Base-by-base conservation (phyloP, 2,113 vertebrate species). In the Trochalopteron elliotii region DNA sequence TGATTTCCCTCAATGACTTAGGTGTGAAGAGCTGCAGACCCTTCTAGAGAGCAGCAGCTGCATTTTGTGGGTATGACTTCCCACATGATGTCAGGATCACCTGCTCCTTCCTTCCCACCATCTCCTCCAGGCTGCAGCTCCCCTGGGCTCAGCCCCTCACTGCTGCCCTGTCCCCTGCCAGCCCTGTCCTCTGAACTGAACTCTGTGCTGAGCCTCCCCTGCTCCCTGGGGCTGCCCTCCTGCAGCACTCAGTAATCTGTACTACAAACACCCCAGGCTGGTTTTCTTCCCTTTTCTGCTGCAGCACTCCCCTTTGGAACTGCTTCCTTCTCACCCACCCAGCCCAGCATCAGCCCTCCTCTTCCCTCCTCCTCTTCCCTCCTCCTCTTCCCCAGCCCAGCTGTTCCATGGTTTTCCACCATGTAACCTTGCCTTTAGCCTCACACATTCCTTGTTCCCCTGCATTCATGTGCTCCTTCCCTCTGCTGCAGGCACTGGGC, bases 111-210 rank as follows among this genome's bases (percentile, higher is more conserved):
- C 72, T 68, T 77, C 72, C 77, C 50, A 25, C 39, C 22, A 12
- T 6, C 20, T 18, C 64, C 28, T 55, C 45, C 2, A 3, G 53
- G 50, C 39, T 76, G 52, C 80, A 30, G 60, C 30, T 24, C 2
- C 33, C 3, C 23, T 1, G n/a, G 67, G 76, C 3, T 2, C 59
- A 72, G 61, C 44, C 15, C 24, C 30, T 10, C 0, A 2, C 57
- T 44, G 61, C 47, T 45, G 12, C 44, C 19, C 19, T 45, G 19
- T 20, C 44, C 23, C 37, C 42, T 42, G 12, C 20, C 21, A 19
- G 44, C 56, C 40, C 30, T 5, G 18, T 50, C 31, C 40, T n/a
- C n/a, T 39, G 37, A 39, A 39, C 37, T 39, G 37, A 39, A 39
- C 37, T 39, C 37, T 39, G 39, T 10, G 0, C 28, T 4, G 7